Evolutionary conservation across 2,888 invertebrate genomes (phyloP).

Genomic region (Chrysomela aeneicollis): DNA sequence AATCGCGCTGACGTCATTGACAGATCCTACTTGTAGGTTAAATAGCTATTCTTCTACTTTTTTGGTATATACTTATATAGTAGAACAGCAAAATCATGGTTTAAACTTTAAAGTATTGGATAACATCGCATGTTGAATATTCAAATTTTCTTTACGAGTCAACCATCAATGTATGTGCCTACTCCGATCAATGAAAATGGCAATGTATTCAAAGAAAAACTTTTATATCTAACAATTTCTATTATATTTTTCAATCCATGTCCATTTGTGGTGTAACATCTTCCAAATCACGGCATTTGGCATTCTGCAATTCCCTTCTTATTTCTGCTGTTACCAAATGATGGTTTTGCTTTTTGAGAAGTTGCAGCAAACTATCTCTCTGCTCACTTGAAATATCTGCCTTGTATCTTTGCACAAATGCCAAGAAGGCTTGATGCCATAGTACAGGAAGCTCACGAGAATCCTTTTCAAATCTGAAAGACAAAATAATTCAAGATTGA

Average conservation of each 20-base stretch:
- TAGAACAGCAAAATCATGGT: too few relatives aligned
- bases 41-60: too few relatives aligned
- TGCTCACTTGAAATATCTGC: constrained; percentile 94
- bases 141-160: too few relatives aligned
- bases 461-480: constrained; percentile 81
- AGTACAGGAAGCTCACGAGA: constrained; percentile 87
- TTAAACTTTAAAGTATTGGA: too few relatives aligned
- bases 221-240: too few relatives aligned
- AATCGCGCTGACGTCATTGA: too few relatives aligned
- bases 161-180: too few relatives aligned
- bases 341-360: constrained; percentile 78
- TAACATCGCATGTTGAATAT: too few relatives aligned
- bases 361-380: constrained; percentile 81
- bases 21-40: too few relatives aligned
- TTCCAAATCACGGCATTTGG: constrained; percentile 74
- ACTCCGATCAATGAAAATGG: too few relatives aligned
- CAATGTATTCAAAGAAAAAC: too few relatives aligned
- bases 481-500: constrained; percentile 31
- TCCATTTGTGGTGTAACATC: constrained; percentile 51
- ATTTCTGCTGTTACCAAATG: constrained; percentile 82
- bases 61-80: too few relatives aligned
- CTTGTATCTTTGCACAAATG: constrained; percentile 95
- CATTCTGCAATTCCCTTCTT: constrained; percentile 83
- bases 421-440: constrained; percentile 95
- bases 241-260: constrained; percentile 38